Percentiles rank a stretch among this genome's conserved stretches.
phyloP scores from a whole-genome alignment of 2,797 vertebrate genomes.

The Arremon brunneinucha region DNA sequence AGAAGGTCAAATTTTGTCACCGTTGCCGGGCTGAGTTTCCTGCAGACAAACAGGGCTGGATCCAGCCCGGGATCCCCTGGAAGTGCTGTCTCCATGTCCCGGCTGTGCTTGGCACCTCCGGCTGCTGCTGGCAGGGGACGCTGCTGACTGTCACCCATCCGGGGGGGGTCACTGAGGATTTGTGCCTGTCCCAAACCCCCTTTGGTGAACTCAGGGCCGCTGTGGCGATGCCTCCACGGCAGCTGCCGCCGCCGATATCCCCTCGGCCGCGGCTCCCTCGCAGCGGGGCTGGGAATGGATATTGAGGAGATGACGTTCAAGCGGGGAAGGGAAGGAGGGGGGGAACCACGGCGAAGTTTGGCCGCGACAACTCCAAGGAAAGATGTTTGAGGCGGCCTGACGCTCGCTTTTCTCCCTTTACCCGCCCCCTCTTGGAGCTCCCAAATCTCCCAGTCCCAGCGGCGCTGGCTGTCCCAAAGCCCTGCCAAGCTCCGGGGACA shows the following conservation, averaged over 20 bases:
- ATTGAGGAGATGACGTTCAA: constrained; percentile 54
- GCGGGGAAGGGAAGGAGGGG: background rate
- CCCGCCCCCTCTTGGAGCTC: background rate
- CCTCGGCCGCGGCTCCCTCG: background rate
- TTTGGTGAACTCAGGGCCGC: rapidly evolving
- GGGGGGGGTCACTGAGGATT: background rate
- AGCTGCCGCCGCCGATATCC: background rate
- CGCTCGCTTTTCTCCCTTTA: constrained; percentile 1
- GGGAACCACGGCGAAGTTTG: constrained; percentile 35
- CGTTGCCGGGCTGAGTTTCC: background rate
- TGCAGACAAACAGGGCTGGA: rapidly evolving
- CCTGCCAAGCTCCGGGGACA: background rate
- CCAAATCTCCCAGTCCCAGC: constrained; percentile 19
- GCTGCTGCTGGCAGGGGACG: background rate
- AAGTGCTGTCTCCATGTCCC: rapidly evolving
- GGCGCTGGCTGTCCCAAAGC: background rate
- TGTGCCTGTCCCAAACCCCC: background rate
- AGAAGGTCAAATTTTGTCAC: rapidly evolving
- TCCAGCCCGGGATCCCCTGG: background rate
- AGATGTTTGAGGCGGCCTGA: constrained; percentile 58
- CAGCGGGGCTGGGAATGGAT: constrained; percentile 54
- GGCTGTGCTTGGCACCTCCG: background rate
- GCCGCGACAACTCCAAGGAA: constrained; percentile 51
- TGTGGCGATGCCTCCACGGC: rapidly evolving
- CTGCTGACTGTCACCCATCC: background rate